Evolutionary conservation across 1,140 invertebrate genomes (phyloP), one percentile per base, ranked within the genome.

Genomic region (Apocrypta bakeri): DNA sequence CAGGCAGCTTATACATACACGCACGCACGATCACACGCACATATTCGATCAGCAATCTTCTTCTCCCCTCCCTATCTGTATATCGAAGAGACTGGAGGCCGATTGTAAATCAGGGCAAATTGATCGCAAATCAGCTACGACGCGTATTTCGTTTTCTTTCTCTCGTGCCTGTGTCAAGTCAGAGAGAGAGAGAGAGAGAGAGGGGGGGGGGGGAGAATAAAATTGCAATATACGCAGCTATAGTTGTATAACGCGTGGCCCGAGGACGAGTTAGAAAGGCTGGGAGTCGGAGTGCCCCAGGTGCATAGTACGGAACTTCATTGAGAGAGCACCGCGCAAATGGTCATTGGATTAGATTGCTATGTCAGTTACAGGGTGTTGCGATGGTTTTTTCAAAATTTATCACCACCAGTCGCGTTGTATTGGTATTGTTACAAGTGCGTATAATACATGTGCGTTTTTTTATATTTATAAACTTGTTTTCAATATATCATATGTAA

Each of bases 51-150:
- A n/a, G 27, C 72, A 25, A 74, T 74, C 72, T 14, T 73, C 78
- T 68, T 64, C 64, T 66, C 29, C 61, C 21, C 27, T 25, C 24
- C 27, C 56, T 56, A 56, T 21, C 48, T 56, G 48, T 56, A 56
- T 56, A 80, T 71, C 80, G 83, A 86, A 85, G 86, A 87, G 81
- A 84, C 87, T 85, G 82, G 83, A 86, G 85, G 87, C 84, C 86
- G 87, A 90, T 89, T 91, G 88, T 91, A 91, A 91, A 91, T 91
- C 90, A 90, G 88, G 86, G 88, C 90, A 90, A 91, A 90, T 91
- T 90, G 88, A 91, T 91, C 89, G 88, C 90, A 91, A 91, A 91
- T 91, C 89, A 90, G 88, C 81, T 74, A 42, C 66, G 76, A 78
- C 63, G 31, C 74, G 48, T 63, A 14, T 63, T n/a, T 56, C 42